Evolutionary conservation across 1,140 invertebrate species (phyloP), one percentile per base, ranked within the genome.

Genomic region (Caenorhabditis inopinata): DNA sequence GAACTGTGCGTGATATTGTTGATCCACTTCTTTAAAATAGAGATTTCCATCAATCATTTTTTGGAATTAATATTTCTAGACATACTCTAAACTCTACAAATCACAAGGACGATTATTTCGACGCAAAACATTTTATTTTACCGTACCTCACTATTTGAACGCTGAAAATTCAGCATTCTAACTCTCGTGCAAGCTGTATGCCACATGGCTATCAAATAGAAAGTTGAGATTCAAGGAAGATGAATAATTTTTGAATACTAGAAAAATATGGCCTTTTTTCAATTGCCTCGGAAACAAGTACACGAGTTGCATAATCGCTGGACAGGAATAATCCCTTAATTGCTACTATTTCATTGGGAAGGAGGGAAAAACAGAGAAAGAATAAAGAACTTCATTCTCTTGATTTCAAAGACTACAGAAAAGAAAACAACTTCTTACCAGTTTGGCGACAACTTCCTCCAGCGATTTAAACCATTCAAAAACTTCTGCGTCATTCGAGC

Each of bases 381-480:
- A 68, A 68, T 18, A 35, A 11, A 68, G 16, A 42, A 68, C n/a
- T 42, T 14, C 14, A 42, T 42, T 42, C 14, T 42, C 38, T 42
- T 5, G 38, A 42, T 68, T 68, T 68, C n/a, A 18, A 68, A 21
- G 11, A n/a, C 27, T 29, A 23, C 23, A 25, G 14, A 25, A 7
- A 21, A 32, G 18, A 68, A 38, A 68, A n/a, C n/a, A n/a, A n/a
- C n/a, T n/a, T 14, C 68, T 73, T 84, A 85, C 84, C 27, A 85
- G 53, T 42, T 84, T 88, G 27, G 75, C 74, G 12, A 86, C 86
- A 11, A 85, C 83, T 45, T 87, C 85, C 29, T 82, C 74, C 16
- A 87, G 78, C 18, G 86, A 84, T 47, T 87, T 84, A 76, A 84
- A 86, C 86, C 86, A 87, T 32, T 81, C 83, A 21, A 82, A 48